phyloP scores from a whole-genome alignment of 2,113 vertebrate genomes.

The Diadophis punctatus region DNA sequence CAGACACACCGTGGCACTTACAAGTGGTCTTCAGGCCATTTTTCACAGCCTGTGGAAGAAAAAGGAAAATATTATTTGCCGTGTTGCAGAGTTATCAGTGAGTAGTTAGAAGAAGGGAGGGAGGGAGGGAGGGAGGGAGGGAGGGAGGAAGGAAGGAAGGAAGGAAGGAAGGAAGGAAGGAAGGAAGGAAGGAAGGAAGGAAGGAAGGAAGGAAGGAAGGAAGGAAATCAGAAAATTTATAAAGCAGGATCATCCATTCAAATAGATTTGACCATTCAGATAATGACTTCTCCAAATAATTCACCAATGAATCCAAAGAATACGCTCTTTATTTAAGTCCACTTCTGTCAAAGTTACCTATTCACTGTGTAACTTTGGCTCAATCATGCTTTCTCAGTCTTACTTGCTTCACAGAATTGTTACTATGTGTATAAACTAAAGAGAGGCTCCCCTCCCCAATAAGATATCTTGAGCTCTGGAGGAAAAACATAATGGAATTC shows the following conservation, averaged over 20 bases:
- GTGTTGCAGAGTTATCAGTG: background rate
- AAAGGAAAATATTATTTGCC: constrained; percentile 13
- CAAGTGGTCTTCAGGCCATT: constrained; percentile 95
- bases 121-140: too few relatives aligned
- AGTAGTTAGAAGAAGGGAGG: background rate
- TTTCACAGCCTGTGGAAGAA: constrained; percentile 82
- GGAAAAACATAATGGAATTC: background rate
- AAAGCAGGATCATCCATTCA: background rate
- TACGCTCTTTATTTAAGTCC: background rate
- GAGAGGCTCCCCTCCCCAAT: background rate
- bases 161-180: too few relatives aligned
- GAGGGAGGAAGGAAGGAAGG: too few relatives aligned
- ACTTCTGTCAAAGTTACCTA: background rate
- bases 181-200: too few relatives aligned
- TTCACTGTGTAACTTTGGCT: background rate
- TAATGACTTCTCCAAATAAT: background rate
- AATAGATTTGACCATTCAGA: background rate
- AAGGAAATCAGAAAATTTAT: background rate
- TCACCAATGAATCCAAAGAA: background rate
- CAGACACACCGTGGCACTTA: constrained; percentile 96
- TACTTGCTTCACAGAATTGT: background rate
- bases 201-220: too few relatives aligned
- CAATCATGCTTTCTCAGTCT: background rate
- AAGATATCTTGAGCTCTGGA: background rate
- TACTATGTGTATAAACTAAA: background rate